A percentile compares a stretch with the other conserved stretches of the same genome.
These are phyloP conservation scores for Pelobates fuscus DNA, from an alignment of 2,113 vertebrate species.

Conservation along the genomic window DNA sequence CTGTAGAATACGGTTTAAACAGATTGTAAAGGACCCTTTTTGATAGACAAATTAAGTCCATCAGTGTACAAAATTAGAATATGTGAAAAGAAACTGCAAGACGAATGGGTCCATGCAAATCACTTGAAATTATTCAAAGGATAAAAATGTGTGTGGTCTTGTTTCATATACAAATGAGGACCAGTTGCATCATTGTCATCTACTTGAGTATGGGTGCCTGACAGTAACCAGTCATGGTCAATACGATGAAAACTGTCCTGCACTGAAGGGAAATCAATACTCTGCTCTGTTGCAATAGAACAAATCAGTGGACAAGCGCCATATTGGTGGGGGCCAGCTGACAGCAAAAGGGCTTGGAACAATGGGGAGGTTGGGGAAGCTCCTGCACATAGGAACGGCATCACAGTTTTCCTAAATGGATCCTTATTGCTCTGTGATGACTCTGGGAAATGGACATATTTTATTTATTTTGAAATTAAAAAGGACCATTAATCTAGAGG, in stretches of 20 bases:
- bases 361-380: neutral
- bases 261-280: neutral
- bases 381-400: too few species aligned
- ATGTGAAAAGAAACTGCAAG: neutral
- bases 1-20: neutral
- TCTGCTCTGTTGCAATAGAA: neutral
- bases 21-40: neutral
- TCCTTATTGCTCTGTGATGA: neutral
- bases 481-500: neutral
- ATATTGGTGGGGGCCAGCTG: neutral
- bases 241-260: neutral
- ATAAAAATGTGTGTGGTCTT: neutral
- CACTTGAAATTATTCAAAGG: neutral
- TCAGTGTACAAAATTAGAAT: conserved; percentile 1
- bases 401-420: too few species aligned
- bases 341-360: neutral
- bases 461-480: too few species aligned
- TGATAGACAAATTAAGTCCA: neutral
- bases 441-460: neutral
- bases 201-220: neutral
- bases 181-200: neutral
- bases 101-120: neutral
- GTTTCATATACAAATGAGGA: neutral
- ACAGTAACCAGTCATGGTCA: neutral
- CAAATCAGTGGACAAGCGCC: too few species aligned